Conservation (phyloP, 1,140 invertebrate genomes). For the Cyclargus thomasi region DNA sequence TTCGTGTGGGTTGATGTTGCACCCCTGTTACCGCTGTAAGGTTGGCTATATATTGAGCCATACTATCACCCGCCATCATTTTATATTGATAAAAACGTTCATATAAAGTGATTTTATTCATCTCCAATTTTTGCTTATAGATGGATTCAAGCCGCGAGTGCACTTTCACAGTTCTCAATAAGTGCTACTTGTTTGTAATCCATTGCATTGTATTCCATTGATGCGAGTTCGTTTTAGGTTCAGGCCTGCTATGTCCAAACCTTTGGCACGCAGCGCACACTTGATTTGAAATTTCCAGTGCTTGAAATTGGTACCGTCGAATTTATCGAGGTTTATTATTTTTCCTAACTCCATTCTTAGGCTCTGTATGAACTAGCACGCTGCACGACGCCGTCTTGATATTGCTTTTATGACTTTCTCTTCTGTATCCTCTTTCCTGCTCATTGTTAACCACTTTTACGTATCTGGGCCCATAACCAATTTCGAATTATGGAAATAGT, state of each 20-base stretch:
- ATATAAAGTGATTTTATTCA: conserved; percentile 50
- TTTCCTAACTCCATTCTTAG: too few species aligned
- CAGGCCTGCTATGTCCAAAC: conserved; percentile 25
- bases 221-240: conserved; percentile 24
- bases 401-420: too few species aligned
- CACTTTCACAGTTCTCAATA: conserved; percentile 35
- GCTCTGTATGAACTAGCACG: too few species aligned
- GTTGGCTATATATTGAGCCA: conserved; percentile 54
- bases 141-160: conserved; percentile 39
- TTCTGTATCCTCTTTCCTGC: background rate
- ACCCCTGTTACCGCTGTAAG: too few species aligned
- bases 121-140: conserved; percentile 45
- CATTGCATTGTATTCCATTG: conserved; percentile 27
- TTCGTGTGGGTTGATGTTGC: too few species aligned
- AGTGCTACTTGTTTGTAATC: conserved; percentile 27
- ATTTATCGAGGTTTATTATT: conserved; percentile 33
- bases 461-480: background rate
- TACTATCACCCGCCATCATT: conserved; percentile 38
- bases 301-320: conserved; percentile 37
- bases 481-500: background rate
- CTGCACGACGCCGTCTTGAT: too few species aligned
- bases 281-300: conserved; percentile 38
- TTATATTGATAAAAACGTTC: conserved; percentile 54
- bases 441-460: background rate
- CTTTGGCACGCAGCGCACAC: conserved; percentile 35